phyloP scores from a whole-genome alignment of 2,797 vertebrate genomes.

The Coendou prehensilis region DNA sequence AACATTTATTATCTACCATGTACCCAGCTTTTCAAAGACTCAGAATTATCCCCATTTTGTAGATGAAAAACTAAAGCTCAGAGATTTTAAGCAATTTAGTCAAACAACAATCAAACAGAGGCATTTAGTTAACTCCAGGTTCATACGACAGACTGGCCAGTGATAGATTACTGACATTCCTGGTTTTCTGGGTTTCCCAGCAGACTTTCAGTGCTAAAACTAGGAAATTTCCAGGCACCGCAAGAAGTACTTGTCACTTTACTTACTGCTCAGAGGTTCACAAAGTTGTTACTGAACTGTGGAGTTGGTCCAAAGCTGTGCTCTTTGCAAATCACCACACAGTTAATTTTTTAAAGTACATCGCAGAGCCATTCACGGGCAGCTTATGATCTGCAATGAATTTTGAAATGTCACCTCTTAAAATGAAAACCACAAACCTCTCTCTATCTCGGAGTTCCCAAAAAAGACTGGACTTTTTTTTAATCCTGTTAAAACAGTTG shows the following conservation, averaged over 20 bases:
- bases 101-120: not conserved
- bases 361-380: conserved; percentile 32
- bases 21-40: not conserved
- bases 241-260: not conserved
- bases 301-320: not conserved
- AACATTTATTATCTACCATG: not conserved
- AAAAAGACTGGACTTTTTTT: not conserved
- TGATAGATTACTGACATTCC: not conserved
- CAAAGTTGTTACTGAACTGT: not conserved
- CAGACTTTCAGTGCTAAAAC: not conserved
- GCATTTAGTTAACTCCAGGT: not conserved
- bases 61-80: not conserved
- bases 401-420: conserved; percentile 51
- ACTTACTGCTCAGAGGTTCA: not conserved
- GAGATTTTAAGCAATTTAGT: not conserved
- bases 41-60: not conserved
- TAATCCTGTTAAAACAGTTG: not conserved
- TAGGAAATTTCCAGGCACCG: not conserved
- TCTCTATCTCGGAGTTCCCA: conserved; percentile 6
- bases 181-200: not conserved
- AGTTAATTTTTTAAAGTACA: not conserved
- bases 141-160: not conserved
- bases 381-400: conserved; percentile 8
- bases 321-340: not conserved
- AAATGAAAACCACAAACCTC: conserved; percentile 57